A percentile compares a stretch with the other conserved stretches of the same genome.
Conservation (phyloP, 1,140 invertebrate species). For the Trachymyrmex septentrionalis region DNA sequence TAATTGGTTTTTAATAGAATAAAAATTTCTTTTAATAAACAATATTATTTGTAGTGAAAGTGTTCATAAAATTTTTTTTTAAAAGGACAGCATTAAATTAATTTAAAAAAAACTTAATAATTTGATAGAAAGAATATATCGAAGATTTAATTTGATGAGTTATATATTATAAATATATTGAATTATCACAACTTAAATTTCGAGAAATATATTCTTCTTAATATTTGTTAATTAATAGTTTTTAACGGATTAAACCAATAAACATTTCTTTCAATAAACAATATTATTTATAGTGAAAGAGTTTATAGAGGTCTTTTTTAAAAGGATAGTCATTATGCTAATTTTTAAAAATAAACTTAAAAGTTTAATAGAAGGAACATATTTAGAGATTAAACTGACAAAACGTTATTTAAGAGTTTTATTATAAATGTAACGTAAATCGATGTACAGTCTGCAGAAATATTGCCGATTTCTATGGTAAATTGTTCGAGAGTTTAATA, state of each 20-base stretch:
- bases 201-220: not conserved
- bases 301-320: too few species aligned
- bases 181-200: too few species aligned
- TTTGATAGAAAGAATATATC: not conserved
- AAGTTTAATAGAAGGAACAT: not conserved
- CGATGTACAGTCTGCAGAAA: not conserved
- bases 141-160: not conserved
- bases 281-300: not conserved
- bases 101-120: not conserved
- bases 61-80: too few species aligned
- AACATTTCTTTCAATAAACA: not conserved
- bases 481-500: conserved; percentile 36
- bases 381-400: not conserved
- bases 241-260: not conserved
- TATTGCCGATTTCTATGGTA: not conserved
- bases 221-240: not conserved
- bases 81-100: not conserved
- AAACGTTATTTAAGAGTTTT: not conserved
- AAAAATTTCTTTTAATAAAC: not conserved
- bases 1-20: not conserved
- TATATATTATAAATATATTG: not conserved
- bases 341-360: not conserved
- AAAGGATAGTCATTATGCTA: not conserved
- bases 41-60: not conserved
- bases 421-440: not conserved